Base-by-base conservation (phyloP, 2,113 vertebrate species). In the Leptobrachium ailaonicum region DNA sequence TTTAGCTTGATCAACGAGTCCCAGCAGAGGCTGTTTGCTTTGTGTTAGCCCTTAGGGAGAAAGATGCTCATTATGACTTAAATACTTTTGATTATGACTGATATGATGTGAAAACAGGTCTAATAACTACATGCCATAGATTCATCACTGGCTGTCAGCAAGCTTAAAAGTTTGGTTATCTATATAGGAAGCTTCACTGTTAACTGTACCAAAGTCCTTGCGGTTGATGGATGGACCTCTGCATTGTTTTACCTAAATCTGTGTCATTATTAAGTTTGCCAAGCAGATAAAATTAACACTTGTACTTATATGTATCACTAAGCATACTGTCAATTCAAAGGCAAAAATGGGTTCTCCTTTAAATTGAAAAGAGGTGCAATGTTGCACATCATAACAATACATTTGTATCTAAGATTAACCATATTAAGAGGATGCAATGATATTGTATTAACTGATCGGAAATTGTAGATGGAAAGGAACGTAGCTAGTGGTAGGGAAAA, bases 121-220 rank as follows among this genome's bases (percentile, higher is more conserved):
- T 20, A 64, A 64, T 64, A 9, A 64, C 62, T 64, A 64, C n/a
- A 64, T 64, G 62, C 62, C 32, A 40, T 64, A 64, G 62, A 64
- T 64, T 64, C n/a, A 64, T 64, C 62, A 32, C 62, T 32, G n/a
- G 32, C 2, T 64, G 62, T 32, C n/a, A 64, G n/a, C 40, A 2
- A 32, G 32, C n/a, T 64, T 64, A 13, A 64, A 40, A 4, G n/a
- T 3, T 64, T 64, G 62, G 2, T 64, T 64, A 64, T 64, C 62
- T 6, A 32, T 20, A 64, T 40, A 64, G n/a, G 5, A 64, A 64
- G 62, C 62, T 20, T 4, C n/a, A 40, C 6, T 64, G 62, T 40
- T 64, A 40, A 64, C 62, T 40, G 6, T 64, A 10, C 62, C 40
- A 64, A 64, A 64, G 20, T 32, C 56, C 9, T 8, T 60, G 3